Percentiles rank a stretch among this genome's conserved stretches.
phyloP scores from a whole-genome alignment of 1,140 invertebrate species.

The Solenopsis invicta region DNA sequence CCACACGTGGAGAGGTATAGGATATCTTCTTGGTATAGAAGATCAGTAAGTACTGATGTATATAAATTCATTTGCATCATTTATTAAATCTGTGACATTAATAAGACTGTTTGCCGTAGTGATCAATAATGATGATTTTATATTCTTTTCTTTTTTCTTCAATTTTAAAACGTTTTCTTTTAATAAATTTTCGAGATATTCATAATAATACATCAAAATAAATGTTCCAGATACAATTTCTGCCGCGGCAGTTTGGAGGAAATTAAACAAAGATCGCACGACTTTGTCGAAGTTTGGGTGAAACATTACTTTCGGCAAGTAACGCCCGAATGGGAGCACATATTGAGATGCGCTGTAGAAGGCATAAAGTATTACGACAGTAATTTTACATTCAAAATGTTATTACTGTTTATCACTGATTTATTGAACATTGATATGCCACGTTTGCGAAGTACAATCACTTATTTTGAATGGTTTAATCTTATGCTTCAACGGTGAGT shows the following conservation, averaged over 20 bases:
- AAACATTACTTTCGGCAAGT: constrained; percentile 82
- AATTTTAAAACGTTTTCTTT: neutral
- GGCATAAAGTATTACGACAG: neutral
- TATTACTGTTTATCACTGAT: neutral
- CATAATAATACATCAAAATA: neutral
- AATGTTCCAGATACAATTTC: constrained; percentile 86
- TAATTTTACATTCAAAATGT: neutral
- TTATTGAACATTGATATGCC: constrained; percentile 71
- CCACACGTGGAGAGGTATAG: constrained; percentile 94
- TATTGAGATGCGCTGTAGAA: constrained; percentile 81
- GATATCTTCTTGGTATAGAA: constrained; percentile 92
- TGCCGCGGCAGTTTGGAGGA: constrained; percentile 86
- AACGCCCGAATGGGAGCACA: constrained; percentile 84
- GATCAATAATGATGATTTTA: neutral
- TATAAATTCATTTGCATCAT: neutral
- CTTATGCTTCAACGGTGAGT: neutral
- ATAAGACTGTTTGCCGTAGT: neutral
- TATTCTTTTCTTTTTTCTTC: neutral
- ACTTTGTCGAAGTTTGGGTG: constrained; percentile 82
- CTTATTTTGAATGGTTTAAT: neutral
- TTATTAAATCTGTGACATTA: neutral
- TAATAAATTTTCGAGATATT: constrained; percentile 1
- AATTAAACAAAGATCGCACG: constrained; percentile 80
- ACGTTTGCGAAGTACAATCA: neutral
- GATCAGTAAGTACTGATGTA: constrained; percentile 89